phyloP scores from a whole-genome alignment of 2,797 vertebrate genomes.

The Darevskia mixta region DNA sequence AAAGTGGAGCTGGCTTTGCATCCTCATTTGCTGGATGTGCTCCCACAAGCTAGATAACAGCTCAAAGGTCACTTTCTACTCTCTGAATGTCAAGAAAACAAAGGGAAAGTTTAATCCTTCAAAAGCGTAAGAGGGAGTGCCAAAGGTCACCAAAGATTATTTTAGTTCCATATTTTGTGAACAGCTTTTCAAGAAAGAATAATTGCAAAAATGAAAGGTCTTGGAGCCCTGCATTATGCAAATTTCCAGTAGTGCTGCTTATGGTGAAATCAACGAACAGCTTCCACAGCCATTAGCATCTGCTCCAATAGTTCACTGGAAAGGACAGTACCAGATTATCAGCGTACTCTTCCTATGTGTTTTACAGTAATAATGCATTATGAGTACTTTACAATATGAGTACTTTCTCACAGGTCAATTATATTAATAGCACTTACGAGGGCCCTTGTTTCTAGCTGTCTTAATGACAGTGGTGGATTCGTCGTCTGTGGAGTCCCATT shows the following conservation, averaged over 20 bases:
- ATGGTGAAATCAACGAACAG: slow-evolving; percentile 5
- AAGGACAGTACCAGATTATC: slow-evolving; percentile 22
- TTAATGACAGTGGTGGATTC: not conserved
- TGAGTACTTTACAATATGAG: not conserved
- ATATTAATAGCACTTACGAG: not conserved
- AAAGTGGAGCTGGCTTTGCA: slow-evolving; percentile 16
- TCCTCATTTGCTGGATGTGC: slow-evolving; percentile 12
- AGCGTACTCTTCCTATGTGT: not conserved
- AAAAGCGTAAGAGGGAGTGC: slow-evolving; percentile 13
- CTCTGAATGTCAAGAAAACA: slow-evolving; percentile 48
- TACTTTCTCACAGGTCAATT: not conserved
- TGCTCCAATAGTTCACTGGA: not conserved
- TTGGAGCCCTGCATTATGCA: not conserved
- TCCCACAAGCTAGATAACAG: slow-evolving; percentile 34
- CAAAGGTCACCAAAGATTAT: slow-evolving; percentile 44
- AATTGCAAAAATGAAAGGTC: slow-evolving; percentile 38
- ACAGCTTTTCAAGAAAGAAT: slow-evolving; percentile 24
- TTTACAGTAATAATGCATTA: slow-evolving; percentile 5
- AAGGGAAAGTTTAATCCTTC: slow-evolving; percentile 35
- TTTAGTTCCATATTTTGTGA: slow-evolving; percentile 33
- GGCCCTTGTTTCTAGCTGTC: not conserved
- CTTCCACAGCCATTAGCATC: not conserved
- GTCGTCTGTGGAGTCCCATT: too few relatives aligned
- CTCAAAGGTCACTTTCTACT: slow-evolving; percentile 41
- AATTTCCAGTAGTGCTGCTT: slow-evolving; percentile 20